Evolutionary conservation across 2,888 invertebrate species (phyloP), one percentile per base, ranked within the genome.

Genomic region (Drosophila eohydei): DNA sequence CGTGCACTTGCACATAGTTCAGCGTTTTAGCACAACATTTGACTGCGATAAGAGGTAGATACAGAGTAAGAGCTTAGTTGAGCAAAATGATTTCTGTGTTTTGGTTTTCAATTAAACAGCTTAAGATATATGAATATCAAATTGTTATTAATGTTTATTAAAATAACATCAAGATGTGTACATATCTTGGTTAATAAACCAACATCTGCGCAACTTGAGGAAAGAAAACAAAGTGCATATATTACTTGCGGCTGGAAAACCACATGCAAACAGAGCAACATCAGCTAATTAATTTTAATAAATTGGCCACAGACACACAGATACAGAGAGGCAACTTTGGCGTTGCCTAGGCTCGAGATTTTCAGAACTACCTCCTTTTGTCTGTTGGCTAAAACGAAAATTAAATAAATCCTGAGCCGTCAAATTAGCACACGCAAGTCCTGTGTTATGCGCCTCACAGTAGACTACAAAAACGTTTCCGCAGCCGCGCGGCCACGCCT

Each of bases 261-360:
- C 88, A 61, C 88, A 84, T 69, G 85, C 80, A 82, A 82, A 82
- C 76, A 73, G 48, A 66, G 46, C 58, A 65, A 66, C 68, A 65
- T 81, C 71, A 89, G 88, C 90, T 85, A 85, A 88, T 85, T 85
- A 89, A 88, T 88, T 89, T 89, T 89, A 82, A 89, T 89, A 88
- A 89, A 88, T 89, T 89, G 80, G 82, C 85, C 90, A 51, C 80
- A 87, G 70, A 82, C 75, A 63, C 51, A 65, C 50, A 64, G 41
- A 11, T 50, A 67, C 28, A 70, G 26, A 44, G 48, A 50, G 7
- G 34, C 11, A 32, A 50, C 41, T 41, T 61, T 65, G 51, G 40
- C 51, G 60, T 61, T 64, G 64, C 58, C 78, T 75, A 74, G 74
- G 70, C 71, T 55, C 46, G 46, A 63, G 59, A 60, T 61, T 65